These are phyloP conservation scores for Orientallactaga sibirica DNA, from an alignment of 2,797 vertebrate genomes.

Conservation along the genomic window DNA sequence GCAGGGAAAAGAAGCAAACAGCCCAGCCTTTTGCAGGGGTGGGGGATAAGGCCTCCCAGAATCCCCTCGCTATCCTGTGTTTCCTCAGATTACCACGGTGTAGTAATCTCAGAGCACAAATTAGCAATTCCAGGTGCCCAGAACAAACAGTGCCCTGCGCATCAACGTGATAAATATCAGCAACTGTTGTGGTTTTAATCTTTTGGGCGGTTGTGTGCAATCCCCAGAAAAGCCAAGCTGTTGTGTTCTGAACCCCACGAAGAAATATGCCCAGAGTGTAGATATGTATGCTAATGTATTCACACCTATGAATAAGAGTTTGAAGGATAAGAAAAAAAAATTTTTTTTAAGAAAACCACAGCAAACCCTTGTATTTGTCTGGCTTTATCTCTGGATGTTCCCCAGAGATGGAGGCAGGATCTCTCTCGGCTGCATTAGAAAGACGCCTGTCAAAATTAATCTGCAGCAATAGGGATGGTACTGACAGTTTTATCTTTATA, in stretches of 20 bases:
- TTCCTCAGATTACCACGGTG: not conserved
- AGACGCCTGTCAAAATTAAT: slow-evolving; percentile 79
- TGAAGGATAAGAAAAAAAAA: not conserved
- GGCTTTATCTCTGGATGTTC: not conserved
- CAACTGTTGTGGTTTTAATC: not conserved
- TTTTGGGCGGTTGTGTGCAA: not conserved
- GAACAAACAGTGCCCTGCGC: not conserved
- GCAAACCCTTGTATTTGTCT: not conserved
- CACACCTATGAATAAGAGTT: not conserved
- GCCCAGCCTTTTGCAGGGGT: too few relatives aligned
- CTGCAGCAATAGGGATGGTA: slow-evolving; percentile 67
- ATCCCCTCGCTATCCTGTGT: too few relatives aligned
- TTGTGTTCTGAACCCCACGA: not conserved
- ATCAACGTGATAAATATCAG: too few relatives aligned
- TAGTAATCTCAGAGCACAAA: not conserved
- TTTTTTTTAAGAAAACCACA: not conserved
- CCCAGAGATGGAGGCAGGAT: not conserved
- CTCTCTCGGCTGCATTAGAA: slow-evolving; percentile 28
- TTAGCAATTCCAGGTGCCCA: accelerated
- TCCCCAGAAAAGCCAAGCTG: slow-evolving; percentile 6
- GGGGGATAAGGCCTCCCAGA: too few relatives aligned
- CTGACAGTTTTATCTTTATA: slow-evolving; percentile 81
- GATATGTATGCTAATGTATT: not conserved
- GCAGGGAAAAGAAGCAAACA: too few relatives aligned
- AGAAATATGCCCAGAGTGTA: not conserved